Conservation (phyloP, 2,113 vertebrate species). For the Camelus bactrianus region DNA sequence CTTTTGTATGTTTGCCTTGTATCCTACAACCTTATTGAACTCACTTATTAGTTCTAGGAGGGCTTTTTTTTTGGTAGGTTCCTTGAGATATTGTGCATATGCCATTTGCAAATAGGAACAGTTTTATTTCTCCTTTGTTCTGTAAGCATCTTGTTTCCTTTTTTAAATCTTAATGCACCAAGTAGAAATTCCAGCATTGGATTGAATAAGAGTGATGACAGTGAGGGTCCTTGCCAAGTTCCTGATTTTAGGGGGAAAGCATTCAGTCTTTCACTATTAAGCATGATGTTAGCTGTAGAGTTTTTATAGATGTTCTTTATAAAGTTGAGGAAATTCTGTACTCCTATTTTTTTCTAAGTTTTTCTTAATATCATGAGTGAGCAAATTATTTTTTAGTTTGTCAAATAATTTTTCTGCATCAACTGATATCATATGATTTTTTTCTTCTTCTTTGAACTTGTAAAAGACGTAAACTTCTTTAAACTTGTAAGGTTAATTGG, state of each 20-base stretch:
- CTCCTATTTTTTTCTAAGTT: neutral
- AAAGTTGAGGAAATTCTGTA: neutral
- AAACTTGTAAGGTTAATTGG: neutral
- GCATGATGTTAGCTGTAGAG: neutral
- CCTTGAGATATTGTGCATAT: neutral
- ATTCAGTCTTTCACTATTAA: neutral
- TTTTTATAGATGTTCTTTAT: conserved; percentile 16
- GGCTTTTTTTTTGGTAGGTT: neutral
- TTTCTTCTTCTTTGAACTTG: neutral
- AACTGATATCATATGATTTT: neutral
- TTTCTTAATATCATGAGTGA: neutral
- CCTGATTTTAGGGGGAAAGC: neutral
- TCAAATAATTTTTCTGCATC: neutral
- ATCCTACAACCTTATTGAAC: neutral
- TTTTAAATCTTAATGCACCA: neutral
- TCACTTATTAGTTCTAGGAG: neutral
- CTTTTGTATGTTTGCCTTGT: neutral
- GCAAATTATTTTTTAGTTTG: neutral
- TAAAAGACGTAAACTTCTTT: neutral
- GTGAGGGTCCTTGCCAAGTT: neutral
- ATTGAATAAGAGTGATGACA: neutral
- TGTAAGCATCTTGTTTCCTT: neutral
- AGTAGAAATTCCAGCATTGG: neutral
- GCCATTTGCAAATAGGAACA: neutral
- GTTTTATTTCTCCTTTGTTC: neutral